These are phyloP conservation scores for Scopus umbretta DNA, from an alignment of 2,113 vertebrate genomes.

Conservation along the genomic window DNA sequence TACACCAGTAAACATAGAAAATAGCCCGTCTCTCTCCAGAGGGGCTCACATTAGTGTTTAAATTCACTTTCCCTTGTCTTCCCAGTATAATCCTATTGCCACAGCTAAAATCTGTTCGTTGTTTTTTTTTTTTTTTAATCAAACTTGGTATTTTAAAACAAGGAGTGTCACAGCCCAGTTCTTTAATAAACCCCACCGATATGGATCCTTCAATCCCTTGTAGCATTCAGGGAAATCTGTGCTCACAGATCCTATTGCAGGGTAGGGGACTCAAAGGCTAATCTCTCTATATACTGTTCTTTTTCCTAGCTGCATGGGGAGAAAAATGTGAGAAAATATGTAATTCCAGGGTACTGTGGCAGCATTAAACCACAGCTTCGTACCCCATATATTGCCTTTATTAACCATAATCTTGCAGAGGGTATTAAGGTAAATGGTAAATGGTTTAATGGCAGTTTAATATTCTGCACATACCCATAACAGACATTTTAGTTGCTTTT, in stretches of 20 bases:
- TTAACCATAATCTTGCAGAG: not conserved
- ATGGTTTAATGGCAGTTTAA: constrained; percentile 13
- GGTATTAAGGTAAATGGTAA: not conserved
- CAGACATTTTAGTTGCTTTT: constrained; percentile 46
- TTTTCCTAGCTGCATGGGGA: not conserved
- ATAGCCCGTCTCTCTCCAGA: accelerated
- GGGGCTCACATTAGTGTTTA: not conserved
- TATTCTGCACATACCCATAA: constrained; percentile 18
- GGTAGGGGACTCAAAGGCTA: not conserved
- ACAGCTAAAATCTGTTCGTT: not conserved
- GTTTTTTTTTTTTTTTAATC: not conserved
- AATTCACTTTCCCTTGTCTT: not conserved
- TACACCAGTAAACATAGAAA: not conserved
- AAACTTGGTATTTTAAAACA: not conserved
- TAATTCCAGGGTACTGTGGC: not conserved
- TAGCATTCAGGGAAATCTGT: not conserved
- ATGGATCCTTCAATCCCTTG: not conserved
- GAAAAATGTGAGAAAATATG: constrained; percentile 30
- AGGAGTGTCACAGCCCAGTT: not conserved
- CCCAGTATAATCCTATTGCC: not conserved
- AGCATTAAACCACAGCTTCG: not conserved
- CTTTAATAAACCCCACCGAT: not conserved
- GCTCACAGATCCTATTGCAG: not conserved
- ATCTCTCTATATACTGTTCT: not conserved
- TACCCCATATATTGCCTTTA: not conserved